phyloP scores from a whole-genome alignment of 2,113 vertebrate genomes.

The Spea multiplicata region DNA sequence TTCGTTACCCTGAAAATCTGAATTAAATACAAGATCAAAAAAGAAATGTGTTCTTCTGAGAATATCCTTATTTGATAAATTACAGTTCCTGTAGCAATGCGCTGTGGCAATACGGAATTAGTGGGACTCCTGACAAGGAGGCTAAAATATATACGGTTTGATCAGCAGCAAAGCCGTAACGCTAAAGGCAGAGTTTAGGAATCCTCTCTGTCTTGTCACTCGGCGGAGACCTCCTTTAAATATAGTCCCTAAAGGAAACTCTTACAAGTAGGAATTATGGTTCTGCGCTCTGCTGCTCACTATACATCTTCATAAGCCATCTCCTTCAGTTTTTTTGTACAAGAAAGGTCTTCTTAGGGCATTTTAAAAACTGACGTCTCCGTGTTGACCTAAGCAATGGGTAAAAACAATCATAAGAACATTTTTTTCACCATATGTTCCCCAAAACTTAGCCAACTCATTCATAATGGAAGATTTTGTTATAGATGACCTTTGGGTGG shows the following conservation, averaged over 20 bases:
- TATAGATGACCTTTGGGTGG: no score
- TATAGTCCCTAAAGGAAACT: slow-evolving; percentile 4
- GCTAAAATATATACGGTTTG: slow-evolving; percentile 27
- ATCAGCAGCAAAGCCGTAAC: slow-evolving; percentile 33
- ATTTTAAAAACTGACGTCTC: no score
- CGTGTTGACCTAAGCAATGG: no score
- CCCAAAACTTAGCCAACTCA: no score
- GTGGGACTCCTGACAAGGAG: slow-evolving; percentile 41
- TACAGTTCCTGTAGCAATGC: slow-evolving; percentile 28
- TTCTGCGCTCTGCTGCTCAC: background rate
- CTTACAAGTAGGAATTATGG: slow-evolving; percentile 9
- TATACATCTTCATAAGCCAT: slow-evolving; percentile 18
- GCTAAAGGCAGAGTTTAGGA: slow-evolving; percentile 34
- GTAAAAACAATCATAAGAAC: no score
- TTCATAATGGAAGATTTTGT: no score
- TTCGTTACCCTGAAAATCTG: slow-evolving; percentile 35
- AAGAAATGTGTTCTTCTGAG: slow-evolving; percentile 26
- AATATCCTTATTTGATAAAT: slow-evolving; percentile 45
- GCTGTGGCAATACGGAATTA: slow-evolving; percentile 17
- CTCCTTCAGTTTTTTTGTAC: background rate
- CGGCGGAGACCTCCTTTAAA: slow-evolving; percentile 27
- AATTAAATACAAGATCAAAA: slow-evolving; percentile 40
- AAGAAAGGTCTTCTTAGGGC: no score
- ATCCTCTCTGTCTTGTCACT: slow-evolving; percentile 20
- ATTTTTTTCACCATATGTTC: background rate